Evolutionary conservation across 1,140 invertebrate genomes (phyloP).

Genomic region (Stenopsyche tienmushanensis): DNA sequence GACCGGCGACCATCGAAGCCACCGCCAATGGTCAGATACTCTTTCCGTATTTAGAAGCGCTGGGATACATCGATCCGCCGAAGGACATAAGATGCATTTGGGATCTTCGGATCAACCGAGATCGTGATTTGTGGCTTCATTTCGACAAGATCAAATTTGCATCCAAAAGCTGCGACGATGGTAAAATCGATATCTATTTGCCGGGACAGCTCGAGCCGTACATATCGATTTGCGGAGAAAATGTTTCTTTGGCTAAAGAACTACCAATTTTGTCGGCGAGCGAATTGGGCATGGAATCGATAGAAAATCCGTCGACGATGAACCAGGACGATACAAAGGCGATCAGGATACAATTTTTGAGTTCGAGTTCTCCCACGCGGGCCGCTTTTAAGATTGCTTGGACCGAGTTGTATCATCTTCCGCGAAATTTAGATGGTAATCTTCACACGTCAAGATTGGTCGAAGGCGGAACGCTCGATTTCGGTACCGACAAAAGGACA

Average conservation of each 20-base stretch:
- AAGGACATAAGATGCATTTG: constrained; percentile 82
- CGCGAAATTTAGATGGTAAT: constrained; percentile 77
- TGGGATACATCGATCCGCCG: constrained; percentile 73
- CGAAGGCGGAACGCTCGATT: constrained; percentile 56
- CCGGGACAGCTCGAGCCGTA: constrained; percentile 68
- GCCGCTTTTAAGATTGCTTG: constrained; percentile 84
- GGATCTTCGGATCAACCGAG: constrained; percentile 78
- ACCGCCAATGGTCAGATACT: constrained; percentile 79
- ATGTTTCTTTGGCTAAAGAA: constrained; percentile 74
- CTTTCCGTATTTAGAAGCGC: constrained; percentile 80
- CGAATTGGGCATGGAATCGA: constrained; percentile 65
- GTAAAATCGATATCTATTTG: constrained; percentile 79
- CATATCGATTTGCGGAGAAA: constrained; percentile 78
- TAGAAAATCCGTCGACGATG: constrained; percentile 59
- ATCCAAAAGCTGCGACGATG: constrained; percentile 77
- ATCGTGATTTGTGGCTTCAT: constrained; percentile 81
- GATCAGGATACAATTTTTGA: constrained; percentile 67
- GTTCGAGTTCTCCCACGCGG: constrained; percentile 72
- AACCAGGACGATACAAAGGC: constrained; percentile 57
- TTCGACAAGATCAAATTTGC: constrained; percentile 84
- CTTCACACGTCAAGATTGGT: constrained; percentile 70
- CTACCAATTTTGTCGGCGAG: constrained; percentile 74
- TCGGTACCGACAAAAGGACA: constrained; percentile 46
- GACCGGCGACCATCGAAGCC: constrained; percentile 74
- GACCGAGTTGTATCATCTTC: constrained; percentile 86